phyloP scores from a whole-genome alignment of 2,113 vertebrate genomes.

The Trichomycterus rosablanca region DNA sequence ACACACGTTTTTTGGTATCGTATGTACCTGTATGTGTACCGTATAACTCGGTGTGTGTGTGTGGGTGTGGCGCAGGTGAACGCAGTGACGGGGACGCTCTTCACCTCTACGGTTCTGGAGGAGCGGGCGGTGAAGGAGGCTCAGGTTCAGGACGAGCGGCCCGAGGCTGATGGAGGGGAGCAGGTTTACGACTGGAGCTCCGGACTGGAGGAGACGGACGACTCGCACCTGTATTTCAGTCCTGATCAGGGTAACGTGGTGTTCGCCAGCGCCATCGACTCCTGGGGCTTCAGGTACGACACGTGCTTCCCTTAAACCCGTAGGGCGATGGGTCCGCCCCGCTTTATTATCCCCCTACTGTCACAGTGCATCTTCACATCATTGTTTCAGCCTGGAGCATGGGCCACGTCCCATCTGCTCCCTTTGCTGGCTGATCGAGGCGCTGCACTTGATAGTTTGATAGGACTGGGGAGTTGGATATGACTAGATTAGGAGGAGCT shows the following conservation, averaged over 20 bases:
- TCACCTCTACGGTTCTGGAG: constrained; percentile 94
- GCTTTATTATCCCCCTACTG: no score
- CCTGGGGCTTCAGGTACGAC: constrained; percentile 91
- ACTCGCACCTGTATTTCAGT: constrained; percentile 93
- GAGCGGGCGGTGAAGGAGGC: constrained; percentile 82
- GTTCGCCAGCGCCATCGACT: constrained; percentile 89
- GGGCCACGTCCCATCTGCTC: no score
- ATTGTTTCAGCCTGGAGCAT: no score
- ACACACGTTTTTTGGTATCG: no score
- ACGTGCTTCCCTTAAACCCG: not conserved
- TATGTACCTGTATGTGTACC: no score
- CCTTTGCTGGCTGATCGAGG: no score
- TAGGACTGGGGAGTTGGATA: no score
- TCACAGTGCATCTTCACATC: no score
- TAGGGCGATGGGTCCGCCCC: no score
- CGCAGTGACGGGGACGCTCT: constrained; percentile 85
- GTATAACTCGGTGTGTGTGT: no score
- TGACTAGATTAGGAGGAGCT: no score
- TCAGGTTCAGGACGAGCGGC: constrained; percentile 53
- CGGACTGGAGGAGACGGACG: constrained; percentile 84
- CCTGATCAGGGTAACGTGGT: constrained; percentile 95
- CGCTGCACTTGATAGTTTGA: no score
- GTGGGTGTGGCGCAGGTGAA: constrained; percentile 80
- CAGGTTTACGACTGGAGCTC: constrained; percentile 92
- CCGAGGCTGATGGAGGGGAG: constrained; percentile 58